Evolutionary conservation across 2,113 vertebrate genomes (phyloP), one percentile per base, ranked within the genome.

Genomic region (Butorides virescens): DNA sequence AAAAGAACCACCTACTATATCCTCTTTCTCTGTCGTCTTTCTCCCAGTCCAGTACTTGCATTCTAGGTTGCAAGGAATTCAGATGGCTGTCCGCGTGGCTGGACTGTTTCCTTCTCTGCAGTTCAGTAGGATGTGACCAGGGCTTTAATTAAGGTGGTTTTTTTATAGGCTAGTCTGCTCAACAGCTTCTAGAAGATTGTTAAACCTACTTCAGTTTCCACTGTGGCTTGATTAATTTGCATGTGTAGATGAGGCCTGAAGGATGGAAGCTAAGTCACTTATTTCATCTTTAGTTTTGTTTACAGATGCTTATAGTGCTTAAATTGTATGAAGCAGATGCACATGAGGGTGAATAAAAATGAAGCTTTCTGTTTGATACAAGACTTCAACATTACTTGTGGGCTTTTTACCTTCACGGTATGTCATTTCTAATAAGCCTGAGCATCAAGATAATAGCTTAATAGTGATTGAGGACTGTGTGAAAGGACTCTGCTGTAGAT

Each of bases 101-200:
- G 93, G 75, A 75, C 79, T 61, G 47, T 44, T 95, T 86, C 74
- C 46, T 53, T 36, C 50, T 88, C 89, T 91, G 70, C 74, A 65
- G 66, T 79, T 92, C 84, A 88, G 74, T 58, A 82, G 53, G 90
- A 92, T 95, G 90, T 90, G 92, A 90, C 78, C 0, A 1, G 89
- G 52, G 73, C 83, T 89, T 96, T 91, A 94, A 95, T 92, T 67
- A 52, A 61, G 32, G 11, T 29, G 67, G 55, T n/a, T 72, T 71
- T 86, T 86, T 77, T 82, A 55, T 78, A 66, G 76, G 18, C 68
- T 70, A 19, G 67, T 74, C 72, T 93, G 88, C 79, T 92, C 76
- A 92, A 37, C 80, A 92, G 79, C 83, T 82, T 90, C 82, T 66
- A 73, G 62, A 90, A 90, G 47, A 90, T 93, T 65, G 22, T 82